Conservation (phyloP, 2,888 invertebrate genomes). For the Salpingus planirostris region DNA sequence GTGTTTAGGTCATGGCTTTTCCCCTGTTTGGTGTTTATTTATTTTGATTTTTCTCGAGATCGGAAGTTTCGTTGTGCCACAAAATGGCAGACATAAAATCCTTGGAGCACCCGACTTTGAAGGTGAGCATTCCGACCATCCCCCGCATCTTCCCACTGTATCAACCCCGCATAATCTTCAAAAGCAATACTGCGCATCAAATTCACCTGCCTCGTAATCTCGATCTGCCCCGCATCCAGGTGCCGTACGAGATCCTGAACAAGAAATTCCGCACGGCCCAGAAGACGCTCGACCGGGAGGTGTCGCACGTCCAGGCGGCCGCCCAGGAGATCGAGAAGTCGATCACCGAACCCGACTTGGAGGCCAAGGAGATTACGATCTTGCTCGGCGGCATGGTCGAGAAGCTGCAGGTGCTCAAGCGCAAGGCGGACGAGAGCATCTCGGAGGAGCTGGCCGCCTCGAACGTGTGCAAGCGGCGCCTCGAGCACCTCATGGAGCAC, state of each 20-base stretch:
- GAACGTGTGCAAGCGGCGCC: slow-evolving; percentile 79
- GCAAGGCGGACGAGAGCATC: slow-evolving; percentile 91
- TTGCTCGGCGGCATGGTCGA: slow-evolving; percentile 84
- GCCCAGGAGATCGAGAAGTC: slow-evolving; percentile 72
- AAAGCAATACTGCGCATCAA: not conserved
- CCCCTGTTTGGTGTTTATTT: too few relatives aligned
- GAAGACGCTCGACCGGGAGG: slow-evolving; percentile 87
- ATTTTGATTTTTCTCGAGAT: too few relatives aligned
- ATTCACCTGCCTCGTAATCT: not conserved
- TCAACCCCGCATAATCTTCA: too few relatives aligned
- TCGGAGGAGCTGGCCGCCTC: slow-evolving; percentile 87
- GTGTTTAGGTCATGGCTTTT: too few relatives aligned
- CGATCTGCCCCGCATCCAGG: too few relatives aligned
- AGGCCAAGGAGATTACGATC: slow-evolving; percentile 65
- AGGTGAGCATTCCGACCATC: too few relatives aligned
- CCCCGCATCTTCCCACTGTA: too few relatives aligned
- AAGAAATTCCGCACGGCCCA: slow-evolving; percentile 95
- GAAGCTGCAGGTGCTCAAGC: slow-evolving; percentile 78
- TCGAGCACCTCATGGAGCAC: slow-evolving; percentile 85
- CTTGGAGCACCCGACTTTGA: slow-evolving; percentile 90
- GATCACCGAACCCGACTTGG: slow-evolving; percentile 44
- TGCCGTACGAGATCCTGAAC: slow-evolving; percentile 96
- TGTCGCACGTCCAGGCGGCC: slow-evolving; percentile 75
- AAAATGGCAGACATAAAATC: slow-evolving; percentile 88
- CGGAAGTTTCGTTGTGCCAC: too few relatives aligned